Evolutionary conservation across 2,888 invertebrate genomes (phyloP).

Genomic region (Ophraella communa): DNA sequence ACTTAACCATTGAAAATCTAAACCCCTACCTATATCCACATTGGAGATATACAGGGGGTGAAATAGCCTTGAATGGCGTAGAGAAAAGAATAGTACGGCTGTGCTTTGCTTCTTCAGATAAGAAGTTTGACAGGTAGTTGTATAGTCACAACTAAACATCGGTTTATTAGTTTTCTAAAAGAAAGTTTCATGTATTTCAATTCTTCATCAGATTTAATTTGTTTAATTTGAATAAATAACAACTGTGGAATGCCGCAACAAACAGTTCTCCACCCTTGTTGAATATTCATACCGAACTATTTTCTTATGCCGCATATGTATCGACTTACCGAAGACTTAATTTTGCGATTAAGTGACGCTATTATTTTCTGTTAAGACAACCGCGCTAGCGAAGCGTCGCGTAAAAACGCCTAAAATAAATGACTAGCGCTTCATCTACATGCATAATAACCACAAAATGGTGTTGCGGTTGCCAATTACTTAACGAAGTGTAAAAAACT

Average conservation of each 20-base stretch:
- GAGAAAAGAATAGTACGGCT: no score
- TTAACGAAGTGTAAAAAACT: background rate
- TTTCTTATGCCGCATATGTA: slow-evolving; percentile 11
- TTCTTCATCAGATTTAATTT: background rate
- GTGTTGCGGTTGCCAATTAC: background rate
- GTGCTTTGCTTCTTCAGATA: no score
- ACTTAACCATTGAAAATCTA: no score
- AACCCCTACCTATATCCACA: no score
- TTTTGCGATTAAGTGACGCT: slow-evolving; percentile 13
- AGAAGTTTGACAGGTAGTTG: no score
- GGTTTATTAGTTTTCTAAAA: no score
- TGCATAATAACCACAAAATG: background rate
- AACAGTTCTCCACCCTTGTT: background rate
- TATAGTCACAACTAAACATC: no score
- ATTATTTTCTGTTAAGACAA: slow-evolving; percentile 14
- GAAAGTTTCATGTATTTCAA: no score
- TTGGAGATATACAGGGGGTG: no score
- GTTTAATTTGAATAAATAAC: background rate
- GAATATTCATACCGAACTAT: slow-evolving; percentile 23
- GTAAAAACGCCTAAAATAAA: background rate
- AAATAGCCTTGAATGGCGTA: no score
- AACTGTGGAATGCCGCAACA: no score
- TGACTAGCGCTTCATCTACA: slow-evolving; percentile 6
- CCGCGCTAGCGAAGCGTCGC: background rate
- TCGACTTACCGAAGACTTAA: slow-evolving; percentile 17